Evolutionary conservation across 2,797 vertebrate species (phyloP).

Genomic region (Mus minutoides): DNA sequence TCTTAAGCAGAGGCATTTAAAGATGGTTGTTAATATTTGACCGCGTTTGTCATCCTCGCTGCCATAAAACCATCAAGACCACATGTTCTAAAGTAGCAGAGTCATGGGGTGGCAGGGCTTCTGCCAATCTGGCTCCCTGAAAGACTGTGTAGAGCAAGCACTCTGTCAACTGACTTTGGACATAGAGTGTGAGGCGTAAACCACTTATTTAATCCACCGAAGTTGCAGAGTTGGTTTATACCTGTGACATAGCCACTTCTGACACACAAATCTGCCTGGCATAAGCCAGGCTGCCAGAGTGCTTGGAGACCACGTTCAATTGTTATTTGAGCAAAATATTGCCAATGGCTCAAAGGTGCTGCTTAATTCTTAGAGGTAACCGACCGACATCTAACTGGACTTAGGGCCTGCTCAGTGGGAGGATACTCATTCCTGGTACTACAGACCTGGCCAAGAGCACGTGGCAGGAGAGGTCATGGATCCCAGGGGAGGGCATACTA

Average conservation of each 20-base stretch:
- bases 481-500: neutral
- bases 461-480: neutral
- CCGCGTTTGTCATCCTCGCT: neutral
- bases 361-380: neutral
- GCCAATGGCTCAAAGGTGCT: neutral
- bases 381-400: neutral
- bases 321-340: neutral
- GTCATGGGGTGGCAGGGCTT: neutral
- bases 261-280: neutral
- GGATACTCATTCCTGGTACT: neutral
- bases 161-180: neutral
- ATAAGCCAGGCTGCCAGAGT: constrained; percentile 25
- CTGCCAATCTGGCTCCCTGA: neutral
- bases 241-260: neutral
- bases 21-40: neutral
- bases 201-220: neutral
- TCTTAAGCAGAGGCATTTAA: neutral
- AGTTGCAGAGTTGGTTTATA: neutral
- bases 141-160: neutral
- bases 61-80: neutral
- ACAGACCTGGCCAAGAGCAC: neutral
- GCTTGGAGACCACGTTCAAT: neutral
- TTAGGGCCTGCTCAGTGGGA: neutral
- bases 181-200: neutral
- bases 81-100: neutral